phyloP scores from a whole-genome alignment of 1,140 invertebrate genomes.

The Scaptomyza graminum region DNA sequence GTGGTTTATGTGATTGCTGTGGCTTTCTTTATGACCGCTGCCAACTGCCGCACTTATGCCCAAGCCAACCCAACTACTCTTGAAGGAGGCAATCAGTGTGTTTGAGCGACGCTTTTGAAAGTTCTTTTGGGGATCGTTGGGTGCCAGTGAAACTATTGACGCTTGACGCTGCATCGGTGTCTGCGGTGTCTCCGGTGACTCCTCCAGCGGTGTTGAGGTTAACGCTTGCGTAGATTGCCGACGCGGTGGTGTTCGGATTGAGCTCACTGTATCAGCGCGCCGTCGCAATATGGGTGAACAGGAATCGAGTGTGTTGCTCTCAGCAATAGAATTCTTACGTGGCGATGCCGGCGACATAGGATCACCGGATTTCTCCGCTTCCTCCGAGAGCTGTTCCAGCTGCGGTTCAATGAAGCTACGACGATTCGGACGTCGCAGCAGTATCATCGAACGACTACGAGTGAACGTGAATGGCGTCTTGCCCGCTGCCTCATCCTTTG shows the following conservation, averaged over 20 bases:
- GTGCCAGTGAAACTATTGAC: conserved; percentile 50
- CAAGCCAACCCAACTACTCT: conserved; percentile 54
- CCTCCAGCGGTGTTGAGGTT: conserved; percentile 63
- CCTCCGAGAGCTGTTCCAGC: conserved; percentile 79
- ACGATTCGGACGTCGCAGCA: conserved; percentile 70
- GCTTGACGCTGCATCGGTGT: conserved; percentile 43
- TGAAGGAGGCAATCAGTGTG: conserved; percentile 73
- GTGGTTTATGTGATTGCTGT: conserved; percentile 2
- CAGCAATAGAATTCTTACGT: conserved; percentile 71
- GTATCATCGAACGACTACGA: conserved; percentile 80
- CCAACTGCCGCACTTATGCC: conserved; percentile 21
- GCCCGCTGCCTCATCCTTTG: conserved; percentile 47
- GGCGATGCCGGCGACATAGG: conserved; percentile 67
- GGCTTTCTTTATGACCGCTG: conserved; percentile 8
- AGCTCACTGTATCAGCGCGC: conserved; percentile 43
- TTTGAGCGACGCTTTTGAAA: conserved; percentile 77
- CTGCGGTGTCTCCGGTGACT: conserved; percentile 12
- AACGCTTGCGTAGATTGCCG: conserved; percentile 61
- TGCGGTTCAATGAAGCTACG: conserved; percentile 79
- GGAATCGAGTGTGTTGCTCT: conserved; percentile 24
- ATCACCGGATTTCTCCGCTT: conserved; percentile 68
- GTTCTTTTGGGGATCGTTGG: conserved; percentile 59
- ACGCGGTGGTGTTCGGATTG: conserved; percentile 48
- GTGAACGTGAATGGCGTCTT: conserved; percentile 71
- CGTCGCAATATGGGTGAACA: conserved; percentile 38